Evolutionary conservation across 2,888 invertebrate genomes (phyloP).

Genomic region (Branchellion lobata): DNA sequence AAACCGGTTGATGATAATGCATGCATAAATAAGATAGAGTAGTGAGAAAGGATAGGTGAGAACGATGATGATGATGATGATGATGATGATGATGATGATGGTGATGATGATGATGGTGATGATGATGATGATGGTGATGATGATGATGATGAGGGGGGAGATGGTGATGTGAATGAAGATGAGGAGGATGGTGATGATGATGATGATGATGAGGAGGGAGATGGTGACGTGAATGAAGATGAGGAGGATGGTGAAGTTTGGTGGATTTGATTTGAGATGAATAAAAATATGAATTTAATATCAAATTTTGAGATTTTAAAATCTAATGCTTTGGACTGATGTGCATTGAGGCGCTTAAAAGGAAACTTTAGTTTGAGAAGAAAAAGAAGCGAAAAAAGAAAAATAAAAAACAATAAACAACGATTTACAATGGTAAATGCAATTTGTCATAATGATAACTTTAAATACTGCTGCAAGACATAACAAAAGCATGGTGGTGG

Average conservation of each 20-base stretch:
- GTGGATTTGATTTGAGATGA: no score
- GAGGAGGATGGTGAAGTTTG: conserved; percentile 58
- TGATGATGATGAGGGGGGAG: conserved; percentile 38
- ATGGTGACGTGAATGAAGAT: background rate
- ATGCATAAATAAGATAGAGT: no score
- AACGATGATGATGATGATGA: background rate
- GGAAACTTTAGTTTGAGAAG: no score
- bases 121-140: conserved; percentile 20
- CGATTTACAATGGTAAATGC: background rate
- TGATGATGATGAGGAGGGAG: conserved; percentile 27
- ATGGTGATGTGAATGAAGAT: conserved; percentile 30
- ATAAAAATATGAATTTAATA: no score
- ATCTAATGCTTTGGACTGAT: no score
- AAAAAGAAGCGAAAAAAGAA: no score
- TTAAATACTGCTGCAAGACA: background rate
- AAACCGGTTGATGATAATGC: no score
- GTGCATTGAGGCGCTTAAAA: no score
- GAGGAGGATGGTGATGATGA: background rate
- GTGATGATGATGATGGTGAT: background rate
- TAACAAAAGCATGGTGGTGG: background rate
- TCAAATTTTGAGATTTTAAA: no score
- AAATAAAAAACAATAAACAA: background rate
- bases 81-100: background rate
- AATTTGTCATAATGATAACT: background rate
- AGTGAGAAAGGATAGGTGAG: no score